phyloP scores from a whole-genome alignment of 1,140 invertebrate species.

The Drosophila ohnishii region DNA sequence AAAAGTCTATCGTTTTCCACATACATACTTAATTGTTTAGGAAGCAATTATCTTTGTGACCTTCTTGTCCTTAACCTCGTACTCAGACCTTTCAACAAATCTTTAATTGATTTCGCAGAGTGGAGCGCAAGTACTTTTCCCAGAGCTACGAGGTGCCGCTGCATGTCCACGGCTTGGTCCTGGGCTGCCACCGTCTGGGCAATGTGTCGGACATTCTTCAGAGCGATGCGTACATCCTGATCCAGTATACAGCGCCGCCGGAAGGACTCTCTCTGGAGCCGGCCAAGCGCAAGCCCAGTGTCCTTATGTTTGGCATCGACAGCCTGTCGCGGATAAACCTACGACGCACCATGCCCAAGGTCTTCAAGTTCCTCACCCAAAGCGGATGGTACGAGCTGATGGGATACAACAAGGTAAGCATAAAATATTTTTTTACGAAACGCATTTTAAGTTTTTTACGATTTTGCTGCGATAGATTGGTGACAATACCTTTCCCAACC shows the following conservation, averaged over 20 bases:
- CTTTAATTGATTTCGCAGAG: not conserved
- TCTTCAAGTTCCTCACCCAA: conserved; percentile 42
- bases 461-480: conserved; percentile 83
- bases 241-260: conserved; percentile 28
- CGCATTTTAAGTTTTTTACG: not conserved
- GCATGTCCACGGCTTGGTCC: conserved; percentile 53
- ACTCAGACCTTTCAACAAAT: not conserved
- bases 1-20: not conserved
- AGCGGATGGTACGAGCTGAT: conserved; percentile 64
- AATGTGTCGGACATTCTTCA: conserved; percentile 53
- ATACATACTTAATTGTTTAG: not conserved
- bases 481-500: conserved; percentile 92
- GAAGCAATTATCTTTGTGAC: not conserved
- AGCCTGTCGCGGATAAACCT: conserved; percentile 79
- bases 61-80: not conserved
- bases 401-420: conserved; percentile 69
- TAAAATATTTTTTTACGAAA: not conserved
- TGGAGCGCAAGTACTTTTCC: conserved; percentile 49
- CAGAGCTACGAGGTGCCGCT: conserved; percentile 54
- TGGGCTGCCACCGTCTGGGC: conserved; percentile 46
- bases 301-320: conserved; percentile 73
- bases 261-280: not conserved
- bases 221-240: conserved; percentile 41
- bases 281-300: conserved; percentile 53
- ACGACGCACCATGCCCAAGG: conserved; percentile 68